Evolutionary conservation across 2,888 invertebrate genomes (phyloP).

Genomic region (Nematopogon swammerdamellus): DNA sequence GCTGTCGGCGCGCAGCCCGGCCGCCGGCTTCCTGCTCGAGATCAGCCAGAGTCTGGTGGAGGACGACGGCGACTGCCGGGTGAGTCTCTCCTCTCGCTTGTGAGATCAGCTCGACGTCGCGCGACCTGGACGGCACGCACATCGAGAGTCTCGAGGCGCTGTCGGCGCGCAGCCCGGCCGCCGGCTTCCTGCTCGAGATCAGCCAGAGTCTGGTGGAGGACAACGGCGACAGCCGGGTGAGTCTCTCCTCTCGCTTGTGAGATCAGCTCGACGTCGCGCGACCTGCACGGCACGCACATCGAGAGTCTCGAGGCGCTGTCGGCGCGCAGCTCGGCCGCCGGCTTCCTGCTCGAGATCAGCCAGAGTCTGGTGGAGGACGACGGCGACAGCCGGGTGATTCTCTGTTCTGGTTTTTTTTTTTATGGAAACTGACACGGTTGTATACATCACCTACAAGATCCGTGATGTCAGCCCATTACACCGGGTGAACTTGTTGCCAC

Average conservation of each 20-base stretch:
- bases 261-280: too few relatives aligned
- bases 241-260: neutral
- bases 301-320: constrained; percentile 51
- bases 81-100: constrained; percentile 10
- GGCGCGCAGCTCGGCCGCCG: constrained; percentile 41
- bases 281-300: constrained; percentile 31
- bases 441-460: too few relatives aligned
- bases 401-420: too few relatives aligned
- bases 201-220: constrained; percentile 42
- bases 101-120: too few relatives aligned
- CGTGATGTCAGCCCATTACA: too few relatives aligned
- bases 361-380: constrained; percentile 40
- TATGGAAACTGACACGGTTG: too few relatives aligned
- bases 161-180: constrained; percentile 42
- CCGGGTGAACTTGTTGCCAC: too few relatives aligned
- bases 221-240: constrained; percentile 28
- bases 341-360: constrained; percentile 49
- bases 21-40: constrained; percentile 47
- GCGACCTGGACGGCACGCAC: constrained; percentile 23
- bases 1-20: constrained; percentile 42
- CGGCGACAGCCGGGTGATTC: constrained; percentile 26
- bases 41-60: constrained; percentile 47
- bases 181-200: constrained; percentile 49
- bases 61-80: constrained; percentile 28
- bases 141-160: constrained; percentile 52